Conservation (phyloP, 1,140 invertebrate species). For the Scaptomyza graminum region DNA sequence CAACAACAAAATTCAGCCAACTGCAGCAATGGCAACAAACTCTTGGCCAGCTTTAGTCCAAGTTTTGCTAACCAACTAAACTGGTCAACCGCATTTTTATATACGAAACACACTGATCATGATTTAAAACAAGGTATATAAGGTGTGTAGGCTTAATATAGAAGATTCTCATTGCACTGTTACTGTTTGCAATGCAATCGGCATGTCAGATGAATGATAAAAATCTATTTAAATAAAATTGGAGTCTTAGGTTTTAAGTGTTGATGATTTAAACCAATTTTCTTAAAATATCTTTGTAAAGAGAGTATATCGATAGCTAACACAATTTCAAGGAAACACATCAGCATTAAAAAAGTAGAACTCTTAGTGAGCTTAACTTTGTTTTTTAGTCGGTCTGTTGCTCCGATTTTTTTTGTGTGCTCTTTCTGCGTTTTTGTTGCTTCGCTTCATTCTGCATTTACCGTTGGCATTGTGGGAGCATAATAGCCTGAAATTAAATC, state of each 20-base stretch:
- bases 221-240: too few species aligned
- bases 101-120: constrained; percentile 3
- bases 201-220: too few species aligned
- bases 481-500: constrained; percentile 81
- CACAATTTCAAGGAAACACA: not conserved
- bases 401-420: constrained; percentile 17
- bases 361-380: constrained; percentile 21
- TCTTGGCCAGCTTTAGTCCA: constrained; percentile 30
- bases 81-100: constrained; percentile 44
- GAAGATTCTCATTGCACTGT: too few species aligned
- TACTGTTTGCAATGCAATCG: too few species aligned
- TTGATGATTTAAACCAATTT: too few species aligned
- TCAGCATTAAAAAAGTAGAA: constrained; percentile 17
- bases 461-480: constrained; percentile 74
- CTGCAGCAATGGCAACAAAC: constrained; percentile 8
- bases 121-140: not conserved
- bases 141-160: not conserved
- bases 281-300: too few species aligned
- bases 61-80: constrained; percentile 41
- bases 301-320: constrained; percentile 1
- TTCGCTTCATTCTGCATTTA: constrained; percentile 51
- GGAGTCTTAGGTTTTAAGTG: too few species aligned
- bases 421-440: constrained; percentile 21
- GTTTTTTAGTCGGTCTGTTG: constrained; percentile 18
- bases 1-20: constrained; percentile 35